A percentile compares a stretch with the other conserved stretches of the same genome.
phyloP scores from a whole-genome alignment of 2,888 invertebrate genomes.

The Rhaphigaster nebulosa region DNA sequence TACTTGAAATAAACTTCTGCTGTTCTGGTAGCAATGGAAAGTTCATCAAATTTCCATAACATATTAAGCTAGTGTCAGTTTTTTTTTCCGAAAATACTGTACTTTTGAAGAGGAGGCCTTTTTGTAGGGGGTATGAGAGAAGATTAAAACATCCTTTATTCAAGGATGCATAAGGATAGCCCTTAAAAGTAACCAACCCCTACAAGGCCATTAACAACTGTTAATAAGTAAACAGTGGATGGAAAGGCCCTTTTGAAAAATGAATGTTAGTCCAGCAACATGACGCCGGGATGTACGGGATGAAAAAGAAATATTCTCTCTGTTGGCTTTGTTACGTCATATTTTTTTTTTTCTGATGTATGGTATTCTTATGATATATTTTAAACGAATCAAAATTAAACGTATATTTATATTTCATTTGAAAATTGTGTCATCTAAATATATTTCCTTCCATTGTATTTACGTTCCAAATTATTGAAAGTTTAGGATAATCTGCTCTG shows the following conservation, averaged over 20 bases:
- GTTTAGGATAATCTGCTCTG: no score
- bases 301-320: neutral
- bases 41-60: neutral
- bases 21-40: neutral
- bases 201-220: constrained; percentile 35
- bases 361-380: neutral
- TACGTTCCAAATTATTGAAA: no score
- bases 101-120: neutral
- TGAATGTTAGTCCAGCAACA: constrained; percentile 32
- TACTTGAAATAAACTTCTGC: neutral
- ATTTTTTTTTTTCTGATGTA: neutral
- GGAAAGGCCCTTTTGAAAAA: constrained; percentile 35
- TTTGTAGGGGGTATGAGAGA: neutral
- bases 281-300: neutral
- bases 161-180: neutral
- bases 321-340: neutral
- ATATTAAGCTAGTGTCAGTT: neutral
- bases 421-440: neutral
- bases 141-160: constrained; percentile 48
- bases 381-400: neutral
- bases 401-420: neutral
- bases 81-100: neutral
- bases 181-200: constrained; percentile 36
- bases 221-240: constrained; percentile 48
- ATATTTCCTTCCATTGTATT: neutral